phyloP scores from a whole-genome alignment of 2,888 invertebrate genomes.

The Phalangium opilio region DNA sequence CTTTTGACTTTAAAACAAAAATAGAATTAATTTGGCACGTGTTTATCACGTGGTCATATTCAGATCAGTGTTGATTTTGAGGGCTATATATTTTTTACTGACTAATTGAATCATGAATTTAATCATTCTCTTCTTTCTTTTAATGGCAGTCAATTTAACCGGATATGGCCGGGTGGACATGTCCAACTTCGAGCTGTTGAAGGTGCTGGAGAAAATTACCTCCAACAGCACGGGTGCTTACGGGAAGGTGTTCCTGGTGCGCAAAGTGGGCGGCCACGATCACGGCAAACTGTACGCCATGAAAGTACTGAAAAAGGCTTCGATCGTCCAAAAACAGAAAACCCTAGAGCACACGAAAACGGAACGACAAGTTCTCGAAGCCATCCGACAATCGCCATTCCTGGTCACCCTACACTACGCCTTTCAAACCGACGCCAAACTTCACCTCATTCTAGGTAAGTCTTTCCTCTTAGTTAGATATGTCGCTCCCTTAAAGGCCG shows the following conservation, averaged over 20 bases:
- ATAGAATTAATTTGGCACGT: no score
- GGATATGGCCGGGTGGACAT: slow-evolving; percentile 56
- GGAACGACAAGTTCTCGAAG: slow-evolving; percentile 89
- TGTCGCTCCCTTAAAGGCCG: no score
- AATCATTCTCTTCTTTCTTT: no score
- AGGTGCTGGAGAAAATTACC: no score
- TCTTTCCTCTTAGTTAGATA: no score
- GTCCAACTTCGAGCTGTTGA: slow-evolving; percentile 68
- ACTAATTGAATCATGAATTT: no score
- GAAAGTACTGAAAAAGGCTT: slow-evolving; percentile 93
- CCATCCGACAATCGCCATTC: slow-evolving; percentile 85
- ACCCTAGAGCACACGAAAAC: slow-evolving; percentile 94
- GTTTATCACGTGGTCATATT: no score
- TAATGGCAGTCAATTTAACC: slow-evolving; percentile 48
- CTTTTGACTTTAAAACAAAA: no score
- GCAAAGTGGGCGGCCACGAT: slow-evolving; percentile 69
- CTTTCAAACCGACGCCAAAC: slow-evolving; percentile 91
- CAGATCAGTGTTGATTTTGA: no score
- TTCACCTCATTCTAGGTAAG: slow-evolving; percentile 91
- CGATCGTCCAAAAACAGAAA: slow-evolving; percentile 84
- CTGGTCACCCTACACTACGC: slow-evolving; percentile 94
- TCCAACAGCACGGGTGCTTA: slow-evolving; percentile 97
- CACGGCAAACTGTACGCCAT: slow-evolving; percentile 85
- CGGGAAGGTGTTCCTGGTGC: slow-evolving; percentile 88
- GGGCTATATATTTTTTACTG: no score